Evolutionary conservation across 2,797 vertebrate genomes (phyloP).

Genomic region (Phyllotis vaccarum): DNA sequence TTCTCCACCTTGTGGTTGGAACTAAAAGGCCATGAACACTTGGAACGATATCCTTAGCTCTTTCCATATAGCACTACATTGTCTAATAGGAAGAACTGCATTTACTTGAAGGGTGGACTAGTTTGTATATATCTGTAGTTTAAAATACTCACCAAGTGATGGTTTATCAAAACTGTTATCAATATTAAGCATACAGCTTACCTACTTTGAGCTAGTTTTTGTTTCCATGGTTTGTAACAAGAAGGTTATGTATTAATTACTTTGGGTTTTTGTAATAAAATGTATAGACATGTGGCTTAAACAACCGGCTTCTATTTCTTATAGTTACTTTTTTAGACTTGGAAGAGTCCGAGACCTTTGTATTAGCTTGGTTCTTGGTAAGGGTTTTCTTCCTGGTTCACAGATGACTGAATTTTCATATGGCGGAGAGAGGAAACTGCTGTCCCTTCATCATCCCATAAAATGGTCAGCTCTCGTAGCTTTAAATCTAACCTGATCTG

Average conservation of each 20-base stretch:
- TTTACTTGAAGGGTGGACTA: not conserved
- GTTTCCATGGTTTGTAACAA: conserved; percentile 2
- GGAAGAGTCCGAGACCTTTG: not conserved
- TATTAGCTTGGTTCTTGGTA: not conserved
- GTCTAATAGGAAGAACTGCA: not conserved
- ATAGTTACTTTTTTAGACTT: not conserved
- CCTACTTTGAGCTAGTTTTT: not conserved
- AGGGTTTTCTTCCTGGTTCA: not conserved
- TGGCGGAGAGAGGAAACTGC: not conserved
- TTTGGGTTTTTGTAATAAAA: not conserved
- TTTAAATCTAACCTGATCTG: not conserved
- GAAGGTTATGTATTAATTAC: not conserved
- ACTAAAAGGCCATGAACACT: not conserved
- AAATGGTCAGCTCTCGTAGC: not conserved
- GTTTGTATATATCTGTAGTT: not conserved
- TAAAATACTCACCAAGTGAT: not conserved
- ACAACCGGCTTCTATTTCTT: not conserved
- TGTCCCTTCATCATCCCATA: not conserved
- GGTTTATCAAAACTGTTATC: not conserved
- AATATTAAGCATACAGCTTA: not conserved
- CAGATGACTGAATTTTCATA: not conserved
- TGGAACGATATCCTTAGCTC: not conserved
- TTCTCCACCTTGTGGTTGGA: not conserved
- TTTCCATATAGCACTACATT: not conserved
- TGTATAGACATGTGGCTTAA: not conserved